Conservation (phyloP, 1,140 invertebrate species). For the Camponotus pennsylvanicus region DNA sequence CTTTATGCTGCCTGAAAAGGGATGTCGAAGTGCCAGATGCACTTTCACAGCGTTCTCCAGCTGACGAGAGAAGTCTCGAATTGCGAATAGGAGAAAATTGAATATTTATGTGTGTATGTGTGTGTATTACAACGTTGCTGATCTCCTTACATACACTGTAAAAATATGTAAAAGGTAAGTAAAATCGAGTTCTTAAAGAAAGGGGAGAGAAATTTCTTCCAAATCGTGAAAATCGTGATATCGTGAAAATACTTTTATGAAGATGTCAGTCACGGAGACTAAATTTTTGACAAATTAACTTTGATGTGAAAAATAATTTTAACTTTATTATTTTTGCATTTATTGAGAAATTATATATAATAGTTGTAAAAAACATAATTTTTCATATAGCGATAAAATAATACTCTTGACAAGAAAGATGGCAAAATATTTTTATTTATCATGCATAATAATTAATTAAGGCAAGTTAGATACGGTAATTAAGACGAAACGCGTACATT, state of each 20-base stretch:
- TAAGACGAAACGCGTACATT: slow-evolving; percentile 11
- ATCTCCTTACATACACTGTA: neutral
- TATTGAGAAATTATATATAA: too few species aligned
- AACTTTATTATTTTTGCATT: too few species aligned
- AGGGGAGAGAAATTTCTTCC: neutral
- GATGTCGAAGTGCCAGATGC: slow-evolving; percentile 38
- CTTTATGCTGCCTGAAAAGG: neutral
- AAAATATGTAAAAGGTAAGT: slow-evolving; percentile 1
- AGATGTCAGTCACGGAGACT: neutral
- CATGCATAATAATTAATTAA: neutral
- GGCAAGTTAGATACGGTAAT: neutral
- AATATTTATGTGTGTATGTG: neutral
- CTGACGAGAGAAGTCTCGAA: slow-evolving; percentile 12
- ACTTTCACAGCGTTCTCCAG: slow-evolving; percentile 14
- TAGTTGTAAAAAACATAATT: too few species aligned
- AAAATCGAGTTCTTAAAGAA: slow-evolving; percentile 6
- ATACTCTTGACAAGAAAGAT: neutral
- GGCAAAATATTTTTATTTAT: neutral
- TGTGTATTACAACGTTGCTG: too few species aligned
- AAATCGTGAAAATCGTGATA: too few species aligned
- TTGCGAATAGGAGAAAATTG: slow-evolving; percentile 9
- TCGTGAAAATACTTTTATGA: neutral
- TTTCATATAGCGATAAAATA: neutral
- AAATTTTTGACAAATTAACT: too few species aligned
- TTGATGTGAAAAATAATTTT: too few species aligned